phyloP scores from a whole-genome alignment of 2,888 invertebrate genomes.

The Heliconius charithonia region DNA sequence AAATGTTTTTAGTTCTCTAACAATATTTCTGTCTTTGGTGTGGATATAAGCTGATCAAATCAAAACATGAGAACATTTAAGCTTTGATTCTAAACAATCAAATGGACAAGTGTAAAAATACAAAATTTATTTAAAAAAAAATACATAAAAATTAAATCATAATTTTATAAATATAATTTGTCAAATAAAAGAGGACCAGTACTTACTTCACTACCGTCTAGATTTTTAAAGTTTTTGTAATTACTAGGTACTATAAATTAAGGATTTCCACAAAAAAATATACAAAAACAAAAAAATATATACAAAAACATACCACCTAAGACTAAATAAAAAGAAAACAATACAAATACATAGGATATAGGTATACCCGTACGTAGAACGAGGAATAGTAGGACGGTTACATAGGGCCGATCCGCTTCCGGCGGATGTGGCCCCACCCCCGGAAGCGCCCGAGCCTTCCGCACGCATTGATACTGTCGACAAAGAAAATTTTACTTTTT shows the following conservation, averaged over 20 bases:
- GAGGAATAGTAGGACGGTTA: conserved; percentile 59
- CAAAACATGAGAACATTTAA: no score
- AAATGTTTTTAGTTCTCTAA: no score
- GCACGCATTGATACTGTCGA: conserved; percentile 55
- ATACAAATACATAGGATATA: conserved; percentile 20
- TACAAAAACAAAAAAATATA: background rate
- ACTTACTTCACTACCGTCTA: no score
- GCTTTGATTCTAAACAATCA: no score
- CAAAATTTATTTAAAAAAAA: no score
- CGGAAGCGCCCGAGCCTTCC: conserved; percentile 71
- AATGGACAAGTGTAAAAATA: no score
- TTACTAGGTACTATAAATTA: background rate
- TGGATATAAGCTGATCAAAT: no score
- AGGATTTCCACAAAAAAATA: background rate
- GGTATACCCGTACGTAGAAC: conserved; percentile 45
- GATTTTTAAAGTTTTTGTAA: background rate
- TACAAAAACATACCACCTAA: conserved; percentile 26
- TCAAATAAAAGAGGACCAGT: background rate
- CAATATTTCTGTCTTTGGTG: no score
- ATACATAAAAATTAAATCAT: no score
- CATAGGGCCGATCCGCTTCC: conserved; percentile 65
- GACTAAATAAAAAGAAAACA: conserved; percentile 34
- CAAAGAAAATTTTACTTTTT: conserved; percentile 44
- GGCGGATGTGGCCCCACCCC: conserved; percentile 72
- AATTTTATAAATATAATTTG: background rate